A percentile compares a stretch with the other conserved stretches of the same genome.
Conservation (phyloP, 1,140 invertebrate species). For the Aleiodes sp. region DNA sequence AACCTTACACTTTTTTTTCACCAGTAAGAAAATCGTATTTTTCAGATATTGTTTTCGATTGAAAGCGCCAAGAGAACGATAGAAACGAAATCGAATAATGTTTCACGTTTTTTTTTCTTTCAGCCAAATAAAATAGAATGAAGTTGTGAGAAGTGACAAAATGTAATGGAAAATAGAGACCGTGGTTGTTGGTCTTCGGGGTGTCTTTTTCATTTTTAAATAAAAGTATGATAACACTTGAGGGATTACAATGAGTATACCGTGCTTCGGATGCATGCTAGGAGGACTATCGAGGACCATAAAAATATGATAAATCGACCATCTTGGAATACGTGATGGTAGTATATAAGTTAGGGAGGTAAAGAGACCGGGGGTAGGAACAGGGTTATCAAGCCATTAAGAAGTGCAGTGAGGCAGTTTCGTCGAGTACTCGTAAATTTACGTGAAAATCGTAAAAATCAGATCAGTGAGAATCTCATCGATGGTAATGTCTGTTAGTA, state of each 20-base stretch:
- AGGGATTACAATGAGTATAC: neutral
- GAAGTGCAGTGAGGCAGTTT: slow-evolving; percentile 25
- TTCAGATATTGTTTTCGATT: slow-evolving; percentile 3
- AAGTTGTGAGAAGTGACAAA: neutral
- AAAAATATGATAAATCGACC: slow-evolving; percentile 26
- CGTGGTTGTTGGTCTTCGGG: neutral
- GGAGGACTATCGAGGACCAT: neutral
- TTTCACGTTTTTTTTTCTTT: neutral
- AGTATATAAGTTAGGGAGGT: neutral
- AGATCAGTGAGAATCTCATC: slow-evolving; percentile 11
- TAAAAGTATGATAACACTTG: neutral
- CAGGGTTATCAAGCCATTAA: slow-evolving; percentile 30
- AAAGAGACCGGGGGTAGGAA: neutral
- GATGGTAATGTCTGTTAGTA: neutral
- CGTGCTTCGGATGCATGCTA: neutral
- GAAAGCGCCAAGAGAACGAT: neutral
- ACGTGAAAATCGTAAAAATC: slow-evolving; percentile 26
- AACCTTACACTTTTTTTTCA: neutral
- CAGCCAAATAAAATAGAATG: neutral
- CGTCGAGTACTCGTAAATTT: slow-evolving; percentile 3
- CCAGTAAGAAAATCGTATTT: neutral
- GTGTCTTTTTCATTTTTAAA: slow-evolving; percentile 1
- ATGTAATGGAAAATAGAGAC: too few species aligned
- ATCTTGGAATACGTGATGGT: slow-evolving; percentile 14
- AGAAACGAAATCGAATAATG: slow-evolving; percentile 2